phyloP scores from a whole-genome alignment of 2,888 invertebrate species.

The Enoplolaimus lenunculus region DNA sequence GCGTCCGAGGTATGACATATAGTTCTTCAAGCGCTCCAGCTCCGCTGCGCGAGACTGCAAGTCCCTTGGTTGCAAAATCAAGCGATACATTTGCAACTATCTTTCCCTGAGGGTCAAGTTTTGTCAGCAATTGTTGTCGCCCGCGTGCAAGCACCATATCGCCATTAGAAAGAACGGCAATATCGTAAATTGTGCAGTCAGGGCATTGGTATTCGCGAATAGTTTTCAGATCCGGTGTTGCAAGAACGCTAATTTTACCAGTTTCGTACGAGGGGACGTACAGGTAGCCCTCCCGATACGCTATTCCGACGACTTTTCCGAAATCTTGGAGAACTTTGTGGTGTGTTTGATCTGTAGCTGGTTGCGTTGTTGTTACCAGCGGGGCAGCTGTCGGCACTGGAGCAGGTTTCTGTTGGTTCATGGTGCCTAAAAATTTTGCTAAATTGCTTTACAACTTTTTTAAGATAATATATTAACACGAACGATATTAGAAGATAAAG shows the following conservation, averaged over 20 bases:
- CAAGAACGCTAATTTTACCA: constrained; percentile 23
- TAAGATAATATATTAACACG: too few species aligned
- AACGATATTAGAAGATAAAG: too few species aligned
- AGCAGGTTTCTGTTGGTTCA: too few species aligned
- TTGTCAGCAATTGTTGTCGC: not conserved
- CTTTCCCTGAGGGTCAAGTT: not conserved
- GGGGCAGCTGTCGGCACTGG: too few species aligned
- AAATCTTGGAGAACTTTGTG: constrained; percentile 14
- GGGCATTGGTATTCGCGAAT: constrained; percentile 18
- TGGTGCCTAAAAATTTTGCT: too few species aligned
- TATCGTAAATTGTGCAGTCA: constrained; percentile 22
- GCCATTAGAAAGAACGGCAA: constrained; percentile 20
- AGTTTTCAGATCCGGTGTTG: constrained; percentile 16
- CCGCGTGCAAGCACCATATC: constrained; percentile 23
- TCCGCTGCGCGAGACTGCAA: not conserved
- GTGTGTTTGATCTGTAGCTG: not conserved
- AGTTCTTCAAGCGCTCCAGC: constrained; percentile 18
- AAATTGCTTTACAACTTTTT: too few species aligned
- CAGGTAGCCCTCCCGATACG: constrained; percentile 9
- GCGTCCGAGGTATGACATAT: constrained; percentile 21
- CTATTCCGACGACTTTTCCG: constrained; percentile 24
- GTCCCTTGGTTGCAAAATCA: not conserved
- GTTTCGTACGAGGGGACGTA: constrained; percentile 20
- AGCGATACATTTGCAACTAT: not conserved
- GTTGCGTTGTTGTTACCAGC: too few species aligned